Base-by-base conservation (phyloP, 1,140 invertebrate species). In the Philotrypesis tridentata region DNA sequence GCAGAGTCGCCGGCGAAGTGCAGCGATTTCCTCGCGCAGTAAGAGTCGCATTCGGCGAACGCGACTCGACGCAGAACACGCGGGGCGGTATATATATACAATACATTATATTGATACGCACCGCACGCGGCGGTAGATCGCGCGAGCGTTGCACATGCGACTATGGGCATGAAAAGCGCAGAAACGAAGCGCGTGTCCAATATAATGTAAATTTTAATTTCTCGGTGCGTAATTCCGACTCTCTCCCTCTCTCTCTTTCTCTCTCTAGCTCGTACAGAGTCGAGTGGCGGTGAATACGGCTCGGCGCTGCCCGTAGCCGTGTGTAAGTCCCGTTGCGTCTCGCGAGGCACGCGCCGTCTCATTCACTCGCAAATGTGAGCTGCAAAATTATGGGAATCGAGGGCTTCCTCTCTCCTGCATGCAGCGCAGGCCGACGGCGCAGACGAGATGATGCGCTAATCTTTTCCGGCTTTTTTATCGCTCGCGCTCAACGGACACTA, bases 361-460 rank as follows among this genome's bases (percentile, higher is more conserved):
- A 72, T 75, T 75, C 72, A 75, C 27, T 75, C 55, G 48, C 72
- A 61, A 61, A 55, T 75, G 48, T 17, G 48, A 55, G 48, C 48
- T 17, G 48, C 48, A 17, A 55, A 55, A n/a, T 55, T 55, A 55
- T 55, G 48, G 48, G 48, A 60, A 60, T 60, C 17, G n/a, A 70
- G 21, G 27, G 21, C 48, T n/a, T 48, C 43, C 14, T 17, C 17
- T 48, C 43, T 48, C 14, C 17, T 17, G 9, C 33, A 37, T 37
- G 33, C 23, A 67, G n/a, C 27, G 27, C 33, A 5, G 9, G 33
- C 9, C 33, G 3, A 37, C 63, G 27, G 12, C n/a, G n/a, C n/a
- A n/a, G n/a, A n/a, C n/a, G n/a, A n/a, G n/a, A n/a, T n/a, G 63
- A 23, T 23, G 63, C 12, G 67, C 17, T 70, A 70, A 70, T 70